Base-by-base conservation (phyloP, 2,888 invertebrate genomes). In the Ichneumoninae sp. region DNA sequence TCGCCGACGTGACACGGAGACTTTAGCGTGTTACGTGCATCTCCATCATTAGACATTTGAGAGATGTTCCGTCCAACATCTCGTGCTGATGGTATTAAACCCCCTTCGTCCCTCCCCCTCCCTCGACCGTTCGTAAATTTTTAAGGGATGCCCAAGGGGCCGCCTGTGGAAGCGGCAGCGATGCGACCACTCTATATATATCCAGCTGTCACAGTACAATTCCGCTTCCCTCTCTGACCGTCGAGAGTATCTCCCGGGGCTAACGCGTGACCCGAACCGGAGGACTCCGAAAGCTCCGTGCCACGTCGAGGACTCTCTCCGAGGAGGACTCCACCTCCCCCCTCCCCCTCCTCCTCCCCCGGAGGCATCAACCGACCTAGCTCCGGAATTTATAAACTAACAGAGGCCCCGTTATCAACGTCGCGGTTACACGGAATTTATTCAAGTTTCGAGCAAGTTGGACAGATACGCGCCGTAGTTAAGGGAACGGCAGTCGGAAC, bases 301-400 rank as follows among this genome's bases (percentile, higher is more conserved):
- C 70, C 62, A 74, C 75, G 66, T 83, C 80, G 82, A 44, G 52
- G 52, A 40, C 72, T 86, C 86, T 83, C 90, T 87, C 89, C 88
- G 87, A 82, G 80, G 87, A 85, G 79, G 82, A 70, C 83, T 85
- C 87, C 54, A 69, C 44, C 80, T 75, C 83, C 68, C 70, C 60
- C 68, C 69, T 22, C 62, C 85, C 79, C 80, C 62, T 0, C 7
- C 36, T 10, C 40, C 40, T 0, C 8, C 5, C 40, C 40, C 40
- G 68, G 30, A 81, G 83, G 82, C 87, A 83, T 87, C 82, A 72
- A 44, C 76, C 80, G 79, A 82, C 82, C 84, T 82, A 82, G 80
- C 65, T 80, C 68, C 72, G 74, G 82, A 85, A 85, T 85, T 82
- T 82, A 82, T 82, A 79, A 82, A 76, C 82, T 54, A 68, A 72